Conservation (phyloP, 2,797 vertebrate species). For the Poeciliopsis infans region DNA sequence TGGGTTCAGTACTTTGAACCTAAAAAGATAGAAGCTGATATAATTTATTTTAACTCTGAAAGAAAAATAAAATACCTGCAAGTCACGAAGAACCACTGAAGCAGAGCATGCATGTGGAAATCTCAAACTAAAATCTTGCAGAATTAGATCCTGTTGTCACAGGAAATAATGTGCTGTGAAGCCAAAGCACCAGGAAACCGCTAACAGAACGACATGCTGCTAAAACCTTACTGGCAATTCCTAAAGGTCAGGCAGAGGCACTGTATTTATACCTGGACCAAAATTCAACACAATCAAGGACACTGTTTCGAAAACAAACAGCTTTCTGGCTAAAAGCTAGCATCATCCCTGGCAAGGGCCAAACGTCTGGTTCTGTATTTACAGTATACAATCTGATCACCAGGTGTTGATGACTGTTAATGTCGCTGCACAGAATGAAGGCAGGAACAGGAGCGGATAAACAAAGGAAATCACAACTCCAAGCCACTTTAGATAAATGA, state of each 20-base stretch:
- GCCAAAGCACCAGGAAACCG: conserved; percentile 23
- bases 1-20: background rate
- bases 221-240: conserved; percentile 53
- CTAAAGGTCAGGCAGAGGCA: conserved; percentile 43
- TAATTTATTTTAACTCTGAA: background rate
- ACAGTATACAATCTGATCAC: conserved; percentile 14
- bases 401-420: conserved; percentile 9
- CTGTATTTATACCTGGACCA: conserved; percentile 47
- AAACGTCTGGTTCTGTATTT: conserved; percentile 16
- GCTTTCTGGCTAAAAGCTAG: conserved; percentile 6
- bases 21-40: background rate
- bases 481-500: background rate
- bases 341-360: background rate
- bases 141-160: background rate
- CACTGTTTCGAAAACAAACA: conserved; percentile 58
- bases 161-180: conserved; percentile 21
- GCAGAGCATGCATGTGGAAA: background rate
- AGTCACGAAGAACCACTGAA: too few relatives aligned
- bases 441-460: background rate
- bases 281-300: conserved; percentile 14
- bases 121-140: background rate
- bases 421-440: conserved; percentile 28
- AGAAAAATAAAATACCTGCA: background rate
- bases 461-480: conserved; percentile 6
- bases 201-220: conserved; percentile 59